These are phyloP conservation scores for Chloroclystis v-ata DNA, from an alignment of 2,888 invertebrate species.

Conservation along the genomic window DNA sequence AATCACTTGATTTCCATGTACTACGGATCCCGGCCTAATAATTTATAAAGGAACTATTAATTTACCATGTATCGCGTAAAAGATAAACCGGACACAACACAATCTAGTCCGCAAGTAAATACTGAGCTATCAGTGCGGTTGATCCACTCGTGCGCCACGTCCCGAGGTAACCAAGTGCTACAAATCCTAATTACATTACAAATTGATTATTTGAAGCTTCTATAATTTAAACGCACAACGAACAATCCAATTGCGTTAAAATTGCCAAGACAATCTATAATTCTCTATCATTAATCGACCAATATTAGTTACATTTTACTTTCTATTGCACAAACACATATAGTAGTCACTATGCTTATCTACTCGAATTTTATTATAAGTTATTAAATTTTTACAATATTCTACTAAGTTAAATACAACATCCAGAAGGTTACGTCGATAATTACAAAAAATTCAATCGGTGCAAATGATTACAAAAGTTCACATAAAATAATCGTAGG, in stretches of 20 bases:
- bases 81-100: constrained; percentile 61
- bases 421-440: constrained; percentile 72
- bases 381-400: constrained; percentile 70
- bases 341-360: constrained; percentile 61
- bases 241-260: constrained; percentile 56
- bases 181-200: constrained; percentile 62
- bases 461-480: constrained; percentile 73
- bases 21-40: too few relatives aligned
- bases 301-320: constrained; percentile 45
- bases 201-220: constrained; percentile 70
- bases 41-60: constrained; percentile 47
- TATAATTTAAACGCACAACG: constrained; percentile 62
- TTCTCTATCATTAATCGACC: constrained; percentile 43
- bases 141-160: constrained; percentile 58
- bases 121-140: constrained; percentile 12
- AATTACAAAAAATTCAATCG: constrained; percentile 72
- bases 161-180: constrained; percentile 66
- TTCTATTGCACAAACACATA: constrained; percentile 74
- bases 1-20: too few relatives aligned
- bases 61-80: constrained; percentile 35
- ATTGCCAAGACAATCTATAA: constrained; percentile 53
- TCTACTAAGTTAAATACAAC: constrained; percentile 73
- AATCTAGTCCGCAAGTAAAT: constrained; percentile 36
- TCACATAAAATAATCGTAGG: constrained; percentile 47
- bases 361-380: constrained; percentile 59